Evolutionary conservation across 1,140 invertebrate genomes (phyloP).

Genomic region (Melitaea cinxia): DNA sequence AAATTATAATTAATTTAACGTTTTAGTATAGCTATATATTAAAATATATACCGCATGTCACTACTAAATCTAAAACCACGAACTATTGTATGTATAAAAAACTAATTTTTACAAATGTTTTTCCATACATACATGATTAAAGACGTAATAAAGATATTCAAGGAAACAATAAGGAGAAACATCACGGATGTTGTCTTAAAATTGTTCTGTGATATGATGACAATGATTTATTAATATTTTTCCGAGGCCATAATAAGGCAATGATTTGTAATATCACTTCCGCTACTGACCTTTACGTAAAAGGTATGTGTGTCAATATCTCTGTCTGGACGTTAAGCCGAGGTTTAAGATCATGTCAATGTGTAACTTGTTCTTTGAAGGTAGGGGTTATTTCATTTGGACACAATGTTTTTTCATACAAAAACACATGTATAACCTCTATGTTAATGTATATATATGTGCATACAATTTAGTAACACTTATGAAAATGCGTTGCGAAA

Average conservation of each 20-base stretch:
- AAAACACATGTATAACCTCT: neutral
- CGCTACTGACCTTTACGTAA: constrained; percentile 49
- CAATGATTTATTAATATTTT: constrained; percentile 12
- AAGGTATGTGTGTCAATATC: constrained; percentile 44
- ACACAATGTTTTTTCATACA: constrained; percentile 10
- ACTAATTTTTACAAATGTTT: too few relatives aligned
- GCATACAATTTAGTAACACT: constrained; percentile 5
- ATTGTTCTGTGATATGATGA: neutral
- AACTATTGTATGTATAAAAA: too few relatives aligned
- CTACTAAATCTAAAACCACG: too few relatives aligned
- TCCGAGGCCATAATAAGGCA: constrained; percentile 28
- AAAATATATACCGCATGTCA: too few relatives aligned
- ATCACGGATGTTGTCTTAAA: too few relatives aligned
- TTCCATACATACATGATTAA: too few relatives aligned
- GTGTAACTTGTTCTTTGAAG: constrained; percentile 20
- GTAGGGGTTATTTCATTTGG: constrained; percentile 34
- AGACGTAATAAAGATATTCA: too few relatives aligned
- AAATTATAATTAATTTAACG: too few relatives aligned
- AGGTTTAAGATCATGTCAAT: constrained; percentile 19
- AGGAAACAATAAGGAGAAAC: too few relatives aligned
- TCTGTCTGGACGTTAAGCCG: constrained; percentile 19
- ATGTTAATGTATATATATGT: neutral
- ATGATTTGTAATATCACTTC: constrained; percentile 36
- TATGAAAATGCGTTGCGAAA: constrained; percentile 23
- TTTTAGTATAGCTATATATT: too few relatives aligned